Evolutionary conservation across 1,140 invertebrate species (phyloP).

Genomic region (Stegodyphus dumicola): DNA sequence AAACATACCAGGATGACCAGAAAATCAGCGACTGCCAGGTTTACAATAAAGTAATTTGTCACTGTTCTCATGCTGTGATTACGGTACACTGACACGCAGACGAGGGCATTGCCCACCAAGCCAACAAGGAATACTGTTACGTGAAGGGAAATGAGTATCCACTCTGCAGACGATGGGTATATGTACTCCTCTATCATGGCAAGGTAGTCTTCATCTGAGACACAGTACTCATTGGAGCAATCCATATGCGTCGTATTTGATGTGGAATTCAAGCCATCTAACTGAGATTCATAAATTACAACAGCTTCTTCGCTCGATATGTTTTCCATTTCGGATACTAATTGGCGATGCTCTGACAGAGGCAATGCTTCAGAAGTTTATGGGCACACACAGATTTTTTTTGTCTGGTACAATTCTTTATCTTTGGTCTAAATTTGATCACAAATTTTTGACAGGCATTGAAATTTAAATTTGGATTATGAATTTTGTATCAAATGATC

Average conservation of each 20-base stretch:
- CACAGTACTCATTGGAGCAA: constrained; percentile 71
- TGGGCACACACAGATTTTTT: too few species aligned
- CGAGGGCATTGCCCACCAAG: constrained; percentile 87
- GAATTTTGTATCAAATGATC: too few species aligned
- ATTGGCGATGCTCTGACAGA: too few species aligned
- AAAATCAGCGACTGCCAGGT: constrained; percentile 71
- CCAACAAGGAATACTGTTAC: constrained; percentile 87
- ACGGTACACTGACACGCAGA: constrained; percentile 87
- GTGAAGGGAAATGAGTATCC: constrained; percentile 82
- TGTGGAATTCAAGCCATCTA: neutral
- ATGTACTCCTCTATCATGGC: constrained; percentile 74
- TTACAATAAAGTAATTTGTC: constrained; percentile 71
- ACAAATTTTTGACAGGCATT: too few species aligned
- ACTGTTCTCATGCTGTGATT: constrained; percentile 75
- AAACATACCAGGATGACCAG: constrained; percentile 90
- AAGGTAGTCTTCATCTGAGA: constrained; percentile 75
- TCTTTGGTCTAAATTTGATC: too few species aligned
- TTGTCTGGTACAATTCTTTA: too few species aligned
- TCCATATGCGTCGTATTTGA: neutral
- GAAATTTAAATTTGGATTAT: too few species aligned
- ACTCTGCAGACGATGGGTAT: constrained; percentile 69
- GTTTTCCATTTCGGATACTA: neutral
- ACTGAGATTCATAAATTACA: neutral
- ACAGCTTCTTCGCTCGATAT: neutral
- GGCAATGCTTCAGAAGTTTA: too few species aligned